Evolutionary conservation across 1,140 invertebrate species (phyloP).

Genomic region (Drosophila sucinea): DNA sequence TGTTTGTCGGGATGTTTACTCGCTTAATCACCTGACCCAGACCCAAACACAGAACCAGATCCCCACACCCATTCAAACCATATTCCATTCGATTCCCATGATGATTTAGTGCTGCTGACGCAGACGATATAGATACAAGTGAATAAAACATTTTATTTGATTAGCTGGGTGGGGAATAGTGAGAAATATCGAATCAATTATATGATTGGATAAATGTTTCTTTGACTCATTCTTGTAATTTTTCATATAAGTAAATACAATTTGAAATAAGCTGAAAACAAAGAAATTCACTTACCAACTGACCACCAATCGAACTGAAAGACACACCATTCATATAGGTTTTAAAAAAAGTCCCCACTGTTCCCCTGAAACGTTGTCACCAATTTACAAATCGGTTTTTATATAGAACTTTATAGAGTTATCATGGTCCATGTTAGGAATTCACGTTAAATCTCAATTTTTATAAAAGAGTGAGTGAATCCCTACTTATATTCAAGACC

Average conservation of each 20-base stretch:
- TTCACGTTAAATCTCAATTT: too few relatives aligned
- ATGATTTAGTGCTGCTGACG: not conserved
- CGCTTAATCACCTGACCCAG: slow-evolving; percentile 54
- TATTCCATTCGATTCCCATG: not conserved
- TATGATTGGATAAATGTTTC: too few relatives aligned
- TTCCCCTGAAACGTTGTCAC: too few relatives aligned
- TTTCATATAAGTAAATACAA: not conserved
- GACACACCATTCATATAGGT: not conserved
- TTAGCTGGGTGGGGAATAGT: not conserved
- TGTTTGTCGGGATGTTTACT: slow-evolving; percentile 63
- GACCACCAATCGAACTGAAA: not conserved
- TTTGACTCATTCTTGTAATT: not conserved
- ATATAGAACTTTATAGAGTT: too few relatives aligned
- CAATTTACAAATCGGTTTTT: too few relatives aligned
- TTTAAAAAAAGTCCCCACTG: not conserved
- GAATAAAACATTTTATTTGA: not conserved
- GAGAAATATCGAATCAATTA: not conserved
- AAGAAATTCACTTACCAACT: slow-evolving; percentile 5
- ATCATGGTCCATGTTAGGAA: too few relatives aligned
- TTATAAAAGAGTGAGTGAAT: too few relatives aligned
- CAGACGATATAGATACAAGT: not conserved
- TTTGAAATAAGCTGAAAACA: not conserved
- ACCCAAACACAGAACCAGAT: slow-evolving; percentile 16
- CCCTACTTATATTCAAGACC: too few relatives aligned
- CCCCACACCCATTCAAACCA: slow-evolving; percentile 13